These are phyloP conservation scores for Coelogynopora nodosa DNA, from an alignment of 2,888 invertebrate genomes.

Conservation along the genomic window DNA sequence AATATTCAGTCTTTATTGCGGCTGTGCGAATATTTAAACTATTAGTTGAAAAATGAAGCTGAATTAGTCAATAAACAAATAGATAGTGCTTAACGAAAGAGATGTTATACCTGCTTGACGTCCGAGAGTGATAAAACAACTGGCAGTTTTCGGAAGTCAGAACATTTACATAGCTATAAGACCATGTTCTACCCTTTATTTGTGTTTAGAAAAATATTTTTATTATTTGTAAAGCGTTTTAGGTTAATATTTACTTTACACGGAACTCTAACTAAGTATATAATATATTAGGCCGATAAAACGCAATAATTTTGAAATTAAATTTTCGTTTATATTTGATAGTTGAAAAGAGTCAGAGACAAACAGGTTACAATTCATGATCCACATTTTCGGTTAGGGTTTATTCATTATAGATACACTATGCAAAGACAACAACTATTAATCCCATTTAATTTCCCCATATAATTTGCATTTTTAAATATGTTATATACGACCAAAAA, in stretches of 20 bases:
- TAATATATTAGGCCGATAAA: no score
- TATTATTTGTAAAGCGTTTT: background rate
- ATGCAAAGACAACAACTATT: no score
- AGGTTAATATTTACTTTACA: background rate
- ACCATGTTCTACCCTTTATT: background rate
- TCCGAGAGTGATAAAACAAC: background rate
- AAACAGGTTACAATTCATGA: no score
- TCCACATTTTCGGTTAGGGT: no score
- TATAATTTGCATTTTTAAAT: no score
- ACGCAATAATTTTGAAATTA: no score
- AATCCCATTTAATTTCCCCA: no score
- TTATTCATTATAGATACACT: no score
- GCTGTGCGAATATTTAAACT: background rate
- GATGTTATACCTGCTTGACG: no score
- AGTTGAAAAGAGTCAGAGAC: no score
- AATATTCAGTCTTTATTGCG: background rate
- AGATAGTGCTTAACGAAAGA: background rate
- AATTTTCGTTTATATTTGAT: no score
- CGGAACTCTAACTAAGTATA: background rate
- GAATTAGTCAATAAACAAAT: background rate
- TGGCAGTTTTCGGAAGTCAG: background rate
- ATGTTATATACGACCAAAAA: no score
- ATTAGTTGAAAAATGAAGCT: background rate
- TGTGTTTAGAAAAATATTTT: background rate
- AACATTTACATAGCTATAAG: background rate